Conservation (phyloP, 2,888 invertebrate species). For the Ochlodes sylvanus region DNA sequence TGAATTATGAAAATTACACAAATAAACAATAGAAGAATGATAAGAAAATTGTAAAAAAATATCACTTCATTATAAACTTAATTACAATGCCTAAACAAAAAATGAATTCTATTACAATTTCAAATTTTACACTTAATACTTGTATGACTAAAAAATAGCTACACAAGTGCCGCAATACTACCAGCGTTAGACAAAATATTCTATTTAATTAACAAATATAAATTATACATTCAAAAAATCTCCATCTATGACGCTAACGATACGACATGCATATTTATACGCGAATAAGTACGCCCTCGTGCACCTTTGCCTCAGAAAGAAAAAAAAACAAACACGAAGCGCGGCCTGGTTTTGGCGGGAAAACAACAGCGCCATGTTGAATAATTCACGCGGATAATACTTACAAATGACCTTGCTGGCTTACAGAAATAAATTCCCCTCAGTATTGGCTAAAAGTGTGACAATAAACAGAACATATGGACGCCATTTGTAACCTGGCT, state of each 20-base stretch:
- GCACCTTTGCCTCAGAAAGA: constrained; percentile 53
- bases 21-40: too few species aligned
- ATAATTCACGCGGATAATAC: constrained; percentile 68
- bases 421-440: constrained; percentile 49
- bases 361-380: constrained; percentile 67
- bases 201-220: constrained; percentile 14
- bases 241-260: constrained; percentile 51
- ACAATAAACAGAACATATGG: constrained; percentile 62
- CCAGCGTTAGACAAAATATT: constrained; percentile 6
- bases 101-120: constrained; percentile 5
- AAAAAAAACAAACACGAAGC: constrained; percentile 47
- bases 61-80: neutral
- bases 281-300: constrained; percentile 13
- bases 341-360: constrained; percentile 56
- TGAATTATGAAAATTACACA: too few species aligned
- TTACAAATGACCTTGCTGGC: constrained; percentile 69
- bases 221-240: constrained; percentile 30
- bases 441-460: constrained; percentile 48
- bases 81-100: neutral
- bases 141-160: constrained; percentile 17
- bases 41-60: too few species aligned
- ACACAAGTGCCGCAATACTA: neutral
- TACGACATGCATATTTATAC: constrained; percentile 40
- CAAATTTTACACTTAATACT: neutral
- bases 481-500: constrained; percentile 50